Conservation (phyloP, 2,113 vertebrate species). For the Passer montanus region DNA sequence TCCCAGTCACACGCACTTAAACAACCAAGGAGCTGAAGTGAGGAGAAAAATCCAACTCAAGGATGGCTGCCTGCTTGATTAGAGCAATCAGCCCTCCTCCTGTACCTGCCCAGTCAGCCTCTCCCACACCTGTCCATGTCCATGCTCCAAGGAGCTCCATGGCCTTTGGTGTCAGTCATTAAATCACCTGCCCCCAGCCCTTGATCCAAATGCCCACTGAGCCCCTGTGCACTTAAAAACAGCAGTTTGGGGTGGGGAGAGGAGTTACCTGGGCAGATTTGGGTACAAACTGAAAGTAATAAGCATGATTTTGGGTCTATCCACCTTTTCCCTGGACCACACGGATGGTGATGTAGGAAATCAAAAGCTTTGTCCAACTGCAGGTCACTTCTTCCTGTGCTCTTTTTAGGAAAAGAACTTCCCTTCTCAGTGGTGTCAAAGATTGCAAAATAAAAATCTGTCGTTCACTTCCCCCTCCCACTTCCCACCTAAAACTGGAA, state of each 20-base stretch:
- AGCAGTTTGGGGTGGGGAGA: background rate
- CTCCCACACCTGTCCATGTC: background rate
- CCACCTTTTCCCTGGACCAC: background rate
- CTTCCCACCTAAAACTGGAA: background rate
- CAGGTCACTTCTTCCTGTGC: background rate
- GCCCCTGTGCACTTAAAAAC: background rate
- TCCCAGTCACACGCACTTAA: background rate
- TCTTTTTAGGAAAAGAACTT: background rate
- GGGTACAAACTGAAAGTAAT: background rate
- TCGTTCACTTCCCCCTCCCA: background rate
- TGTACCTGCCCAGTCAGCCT: background rate
- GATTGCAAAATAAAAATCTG: background rate
- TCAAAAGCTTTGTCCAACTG: background rate
- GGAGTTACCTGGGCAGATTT: background rate
- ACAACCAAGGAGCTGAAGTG: background rate
- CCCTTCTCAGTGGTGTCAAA: background rate
- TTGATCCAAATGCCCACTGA: constrained; percentile 6
- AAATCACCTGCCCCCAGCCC: background rate
- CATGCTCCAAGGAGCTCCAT: background rate
- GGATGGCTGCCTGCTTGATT: background rate
- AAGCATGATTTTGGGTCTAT: background rate
- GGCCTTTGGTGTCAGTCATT: background rate
- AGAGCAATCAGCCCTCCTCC: background rate
- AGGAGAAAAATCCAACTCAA: background rate
- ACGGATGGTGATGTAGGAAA: background rate